These are phyloP conservation scores for Amblyopsis hoosieri DNA, from an alignment of 2,797 vertebrate species.

Conservation along the genomic window DNA sequence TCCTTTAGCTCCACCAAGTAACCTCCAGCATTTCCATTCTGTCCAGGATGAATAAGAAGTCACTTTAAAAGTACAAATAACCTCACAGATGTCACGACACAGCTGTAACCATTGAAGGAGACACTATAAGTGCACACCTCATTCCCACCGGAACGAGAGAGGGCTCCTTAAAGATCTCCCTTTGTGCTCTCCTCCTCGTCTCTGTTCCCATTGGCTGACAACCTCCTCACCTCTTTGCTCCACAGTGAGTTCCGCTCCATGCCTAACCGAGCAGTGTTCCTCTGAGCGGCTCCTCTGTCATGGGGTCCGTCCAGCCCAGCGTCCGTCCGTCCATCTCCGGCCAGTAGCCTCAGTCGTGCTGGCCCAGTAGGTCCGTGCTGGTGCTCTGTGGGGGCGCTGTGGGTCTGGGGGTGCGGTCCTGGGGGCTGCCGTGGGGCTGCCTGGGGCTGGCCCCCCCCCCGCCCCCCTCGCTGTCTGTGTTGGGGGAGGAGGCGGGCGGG, in stretches of 20 bases:
- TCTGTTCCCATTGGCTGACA: constrained; percentile 4
- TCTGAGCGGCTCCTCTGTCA: constrained; percentile 30
- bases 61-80: constrained; percentile 5
- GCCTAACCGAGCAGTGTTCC: constrained; percentile 36
- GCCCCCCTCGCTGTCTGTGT: constrained; percentile 80
- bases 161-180: background rate
- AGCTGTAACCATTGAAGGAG: constrained; percentile 8
- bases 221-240: constrained; percentile 16
- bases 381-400: constrained; percentile 71
- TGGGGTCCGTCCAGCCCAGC: constrained; percentile 4
- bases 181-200: constrained; percentile 18
- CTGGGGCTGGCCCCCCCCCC: constrained; percentile 78
- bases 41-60: constrained; percentile 19
- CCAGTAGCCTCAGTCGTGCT: constrained; percentile 73
- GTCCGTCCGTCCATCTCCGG: background rate
- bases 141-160: constrained; percentile 22
- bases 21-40: constrained; percentile 27
- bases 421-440: constrained; percentile 70
- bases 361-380: constrained; percentile 75
- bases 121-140: constrained; percentile 19
- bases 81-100: background rate
- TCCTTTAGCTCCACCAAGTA: constrained; percentile 13
- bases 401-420: constrained; percentile 61
- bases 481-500: constrained; percentile 75
- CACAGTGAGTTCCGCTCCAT: constrained; percentile 29